Evolutionary conservation across 2,797 vertebrate species (phyloP).

Genomic region (Melanotaenia trifasciata): DNA sequence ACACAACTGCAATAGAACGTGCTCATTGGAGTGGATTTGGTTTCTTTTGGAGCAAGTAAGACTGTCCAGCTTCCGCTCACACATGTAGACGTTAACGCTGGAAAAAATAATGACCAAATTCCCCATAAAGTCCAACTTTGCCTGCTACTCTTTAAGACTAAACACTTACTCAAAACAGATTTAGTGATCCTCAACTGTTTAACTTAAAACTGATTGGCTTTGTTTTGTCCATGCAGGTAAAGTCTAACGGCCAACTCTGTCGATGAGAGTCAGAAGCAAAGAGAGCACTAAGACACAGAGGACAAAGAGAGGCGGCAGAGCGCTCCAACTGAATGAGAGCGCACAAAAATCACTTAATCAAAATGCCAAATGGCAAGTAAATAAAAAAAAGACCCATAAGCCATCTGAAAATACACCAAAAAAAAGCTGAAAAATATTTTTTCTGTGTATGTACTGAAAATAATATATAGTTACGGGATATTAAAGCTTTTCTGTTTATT

Average conservation of each 20-base stretch:
- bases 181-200: background rate
- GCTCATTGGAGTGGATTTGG: background rate
- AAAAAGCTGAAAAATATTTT: conserved; percentile 74
- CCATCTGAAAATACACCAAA: conserved; percentile 69
- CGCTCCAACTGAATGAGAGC: conserved; percentile 48
- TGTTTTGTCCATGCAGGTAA: conserved; percentile 67
- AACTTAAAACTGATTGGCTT: background rate
- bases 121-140: conserved; percentile 1
- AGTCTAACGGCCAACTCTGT: conserved; percentile 59
- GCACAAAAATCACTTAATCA: conserved; percentile 57
- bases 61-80: background rate
- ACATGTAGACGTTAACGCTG: background rate
- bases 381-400: conserved; percentile 57
- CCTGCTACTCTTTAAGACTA: background rate
- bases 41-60: background rate
- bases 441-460: conserved; percentile 83
- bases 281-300: conserved; percentile 21
- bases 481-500: conserved; percentile 79
- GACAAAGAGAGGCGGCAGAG: conserved; percentile 44
- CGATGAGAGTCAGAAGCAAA: conserved; percentile 32
- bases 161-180: background rate
- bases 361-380: conserved; percentile 37
- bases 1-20: background rate
- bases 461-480: conserved; percentile 81
- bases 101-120: background rate